Conservation (phyloP, 2,888 invertebrate species). For the Schizaphis graminum region DNA sequence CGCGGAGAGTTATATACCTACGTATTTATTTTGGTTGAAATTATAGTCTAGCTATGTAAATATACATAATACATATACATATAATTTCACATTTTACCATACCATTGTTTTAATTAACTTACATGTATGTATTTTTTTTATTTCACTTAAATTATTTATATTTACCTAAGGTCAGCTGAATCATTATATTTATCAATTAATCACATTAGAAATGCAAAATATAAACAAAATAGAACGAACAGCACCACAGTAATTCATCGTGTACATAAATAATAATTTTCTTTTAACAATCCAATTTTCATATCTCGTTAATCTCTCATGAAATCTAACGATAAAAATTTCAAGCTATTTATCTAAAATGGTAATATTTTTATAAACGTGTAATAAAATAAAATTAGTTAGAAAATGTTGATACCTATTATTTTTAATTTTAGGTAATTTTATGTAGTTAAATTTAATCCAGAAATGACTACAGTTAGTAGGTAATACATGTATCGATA, state of each 20-base stretch:
- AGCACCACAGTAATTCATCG: not conserved
- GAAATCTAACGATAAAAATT: not conserved
- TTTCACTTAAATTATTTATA: not conserved
- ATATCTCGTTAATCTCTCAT: not conserved
- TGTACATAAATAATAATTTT: not conserved
- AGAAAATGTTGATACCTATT: not conserved
- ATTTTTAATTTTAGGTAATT: not conserved
- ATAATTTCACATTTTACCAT: not conserved
- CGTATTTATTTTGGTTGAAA: not conserved
- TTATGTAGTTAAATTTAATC: not conserved
- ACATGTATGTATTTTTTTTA: not conserved
- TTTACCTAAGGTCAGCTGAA: conserved; percentile 23
- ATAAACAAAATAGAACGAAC: not conserved
- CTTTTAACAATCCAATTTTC: not conserved
- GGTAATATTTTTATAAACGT: not conserved
- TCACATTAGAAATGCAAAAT: not conserved
- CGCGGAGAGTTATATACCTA: not conserved
- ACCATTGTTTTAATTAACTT: not conserved
- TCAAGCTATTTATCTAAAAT: not conserved
- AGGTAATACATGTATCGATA: not conserved
- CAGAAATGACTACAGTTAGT: not conserved
- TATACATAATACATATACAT: not conserved
- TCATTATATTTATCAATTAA: not conserved
- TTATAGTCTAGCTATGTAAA: not conserved
- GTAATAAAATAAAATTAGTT: not conserved